Evolutionary conservation across 2,113 vertebrate species (phyloP).

Genomic region (Brachionichthys hirsutus): DNA sequence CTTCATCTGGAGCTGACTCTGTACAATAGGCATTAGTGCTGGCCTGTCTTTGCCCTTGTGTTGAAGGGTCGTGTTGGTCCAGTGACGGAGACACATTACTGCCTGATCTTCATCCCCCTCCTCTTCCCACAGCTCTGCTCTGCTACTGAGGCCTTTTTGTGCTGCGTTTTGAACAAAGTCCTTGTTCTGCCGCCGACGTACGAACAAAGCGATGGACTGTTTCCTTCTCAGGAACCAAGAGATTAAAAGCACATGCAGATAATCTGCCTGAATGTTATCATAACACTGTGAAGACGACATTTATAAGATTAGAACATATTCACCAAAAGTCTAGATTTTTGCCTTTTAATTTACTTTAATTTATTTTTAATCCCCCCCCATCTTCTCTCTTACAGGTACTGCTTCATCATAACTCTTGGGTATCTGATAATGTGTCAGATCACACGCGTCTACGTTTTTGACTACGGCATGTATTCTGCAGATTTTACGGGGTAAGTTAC

Average conservation of each 20-base stretch:
- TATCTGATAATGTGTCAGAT: slow-evolving; percentile 97
- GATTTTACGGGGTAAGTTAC: slow-evolving; percentile 96
- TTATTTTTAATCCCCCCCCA: neutral
- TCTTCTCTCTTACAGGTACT: slow-evolving; percentile 81
- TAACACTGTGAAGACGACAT: neutral
- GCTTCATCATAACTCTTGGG: slow-evolving; percentile 94
- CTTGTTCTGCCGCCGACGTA: slow-evolving; percentile 3
- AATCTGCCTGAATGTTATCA: neutral
- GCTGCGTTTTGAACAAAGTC: neutral
- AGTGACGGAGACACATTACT: slow-evolving; percentile 46
- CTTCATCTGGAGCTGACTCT: slow-evolving; percentile 37
- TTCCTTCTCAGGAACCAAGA: neutral
- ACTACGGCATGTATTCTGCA: slow-evolving; percentile 98
- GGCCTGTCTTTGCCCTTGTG: slow-evolving; percentile 32
- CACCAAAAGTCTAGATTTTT: neutral
- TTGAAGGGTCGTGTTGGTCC: slow-evolving; percentile 13
- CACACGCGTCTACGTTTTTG: slow-evolving; percentile 96
- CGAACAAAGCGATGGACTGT: slow-evolving; percentile 5
- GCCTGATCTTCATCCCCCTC: neutral
- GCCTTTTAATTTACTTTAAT: neutral
- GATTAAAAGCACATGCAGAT: neutral
- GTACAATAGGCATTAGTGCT: slow-evolving; percentile 26
- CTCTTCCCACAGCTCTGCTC: neutral
- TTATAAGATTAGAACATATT: neutral
- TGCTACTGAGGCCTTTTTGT: slow-evolving; percentile 27